Percentiles rank a stretch among this genome's conserved stretches.
Evolutionary conservation across 2,113 vertebrate species (phyloP).

Genomic region (Oophaga pumilio): DNA sequence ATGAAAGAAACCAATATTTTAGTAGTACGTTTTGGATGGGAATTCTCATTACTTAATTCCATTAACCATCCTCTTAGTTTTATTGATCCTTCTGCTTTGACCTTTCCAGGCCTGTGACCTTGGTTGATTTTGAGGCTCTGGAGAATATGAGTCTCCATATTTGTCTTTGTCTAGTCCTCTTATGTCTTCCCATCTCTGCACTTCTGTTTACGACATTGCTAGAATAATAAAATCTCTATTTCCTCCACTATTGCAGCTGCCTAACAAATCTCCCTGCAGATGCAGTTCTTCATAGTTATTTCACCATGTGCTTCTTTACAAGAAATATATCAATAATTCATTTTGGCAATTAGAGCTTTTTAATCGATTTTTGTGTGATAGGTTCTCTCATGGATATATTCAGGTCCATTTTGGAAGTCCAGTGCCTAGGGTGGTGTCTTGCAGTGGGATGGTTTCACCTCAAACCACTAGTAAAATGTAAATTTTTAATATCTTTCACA

Average conservation of each 20-base stretch:
- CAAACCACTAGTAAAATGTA: no score
- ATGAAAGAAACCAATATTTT: no score
- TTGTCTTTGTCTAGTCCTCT: not conserved
- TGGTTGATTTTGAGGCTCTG: not conserved
- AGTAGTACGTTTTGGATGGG: no score
- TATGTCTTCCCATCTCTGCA: not conserved
- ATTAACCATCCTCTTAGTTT: not conserved
- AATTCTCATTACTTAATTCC: not conserved
- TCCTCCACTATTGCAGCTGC: not conserved
- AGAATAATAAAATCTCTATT: not conserved
- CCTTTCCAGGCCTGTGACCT: not conserved
- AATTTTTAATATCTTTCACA: no score
- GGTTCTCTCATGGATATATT: not conserved
- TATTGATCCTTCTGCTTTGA: not conserved
- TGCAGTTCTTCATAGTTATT: not conserved
- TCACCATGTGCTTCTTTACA: not conserved
- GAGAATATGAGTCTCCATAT: not conserved
- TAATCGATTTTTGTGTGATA: not conserved
- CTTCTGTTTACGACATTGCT: not conserved
- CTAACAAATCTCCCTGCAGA: not conserved
- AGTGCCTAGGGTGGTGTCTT: no score
- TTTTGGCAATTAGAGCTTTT: not conserved
- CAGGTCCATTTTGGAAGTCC: no score
- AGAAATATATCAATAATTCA: not conserved
- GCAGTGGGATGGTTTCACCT: no score